A percentile compares a stretch with the other conserved stretches of the same genome.
These are phyloP conservation scores for Bos javanicus DNA, from an alignment of 2,113 vertebrate genomes.

Conservation along the genomic window DNA sequence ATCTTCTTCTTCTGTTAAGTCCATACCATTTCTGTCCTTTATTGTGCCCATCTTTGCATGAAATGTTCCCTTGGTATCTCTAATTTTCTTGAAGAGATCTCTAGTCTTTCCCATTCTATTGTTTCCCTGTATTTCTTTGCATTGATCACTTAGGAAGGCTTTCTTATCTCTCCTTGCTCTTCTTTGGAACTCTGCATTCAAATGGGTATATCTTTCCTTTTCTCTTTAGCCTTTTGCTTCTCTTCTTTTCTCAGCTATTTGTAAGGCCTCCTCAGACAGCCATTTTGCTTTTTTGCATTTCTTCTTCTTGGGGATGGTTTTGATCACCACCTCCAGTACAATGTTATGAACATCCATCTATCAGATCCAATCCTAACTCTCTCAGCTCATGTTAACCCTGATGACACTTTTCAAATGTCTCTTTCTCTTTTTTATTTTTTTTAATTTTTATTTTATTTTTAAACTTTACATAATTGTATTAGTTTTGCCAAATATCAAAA, in stretches of 20 bases:
- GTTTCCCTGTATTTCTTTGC: background rate
- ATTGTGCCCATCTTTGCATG: background rate
- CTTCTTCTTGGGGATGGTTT: background rate
- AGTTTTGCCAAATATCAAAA: too few species aligned
- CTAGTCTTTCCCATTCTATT: background rate
- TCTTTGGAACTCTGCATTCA: background rate
- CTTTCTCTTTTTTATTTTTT: background rate
- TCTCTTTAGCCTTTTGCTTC: background rate
- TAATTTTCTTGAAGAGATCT: background rate
- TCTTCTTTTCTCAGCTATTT: background rate
- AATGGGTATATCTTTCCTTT: background rate
- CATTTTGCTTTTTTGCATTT: background rate
- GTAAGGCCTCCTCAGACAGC: background rate
- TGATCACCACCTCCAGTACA: background rate
- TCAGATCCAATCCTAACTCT: background rate
- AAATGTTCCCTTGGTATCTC: background rate
- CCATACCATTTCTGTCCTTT: background rate
- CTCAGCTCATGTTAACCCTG: background rate
- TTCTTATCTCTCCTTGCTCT: background rate
- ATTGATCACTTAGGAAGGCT: background rate
- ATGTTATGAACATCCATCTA: fast-evolving
- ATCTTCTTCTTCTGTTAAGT: background rate
- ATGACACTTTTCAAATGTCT: background rate
- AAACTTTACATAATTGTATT: too few species aligned
- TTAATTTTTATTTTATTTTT: too few species aligned